Percentiles rank a stretch among this genome's conserved stretches.
phyloP scores from a whole-genome alignment of 2,113 vertebrate species.

The Hippocampus comes region DNA sequence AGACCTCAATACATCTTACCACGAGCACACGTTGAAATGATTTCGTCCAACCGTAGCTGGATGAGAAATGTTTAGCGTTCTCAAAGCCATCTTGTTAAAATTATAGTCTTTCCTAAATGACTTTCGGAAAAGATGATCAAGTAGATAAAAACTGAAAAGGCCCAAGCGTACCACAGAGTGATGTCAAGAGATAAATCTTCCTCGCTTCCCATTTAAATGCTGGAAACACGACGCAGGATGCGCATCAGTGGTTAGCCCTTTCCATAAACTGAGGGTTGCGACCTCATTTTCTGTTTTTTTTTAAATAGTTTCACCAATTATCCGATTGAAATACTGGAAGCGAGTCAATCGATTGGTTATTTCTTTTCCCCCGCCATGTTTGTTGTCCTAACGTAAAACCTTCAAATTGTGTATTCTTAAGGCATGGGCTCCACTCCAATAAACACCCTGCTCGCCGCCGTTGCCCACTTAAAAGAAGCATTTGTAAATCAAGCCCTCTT shows the following conservation, averaged over 20 bases:
- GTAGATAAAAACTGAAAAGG: neutral
- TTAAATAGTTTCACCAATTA: neutral
- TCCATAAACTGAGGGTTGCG: neutral
- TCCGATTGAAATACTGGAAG: neutral
- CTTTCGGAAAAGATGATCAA: constrained; percentile 3
- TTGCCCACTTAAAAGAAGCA: neutral
- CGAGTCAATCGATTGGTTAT: neutral
- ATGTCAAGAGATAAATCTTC: constrained; percentile 1
- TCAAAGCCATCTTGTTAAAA: constrained; percentile 3
- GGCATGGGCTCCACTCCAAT: neutral
- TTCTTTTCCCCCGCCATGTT: neutral
- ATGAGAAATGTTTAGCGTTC: neutral
- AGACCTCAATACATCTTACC: neutral
- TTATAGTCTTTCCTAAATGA: constrained; percentile 1
- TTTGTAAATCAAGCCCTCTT: neutral
- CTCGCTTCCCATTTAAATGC: neutral
- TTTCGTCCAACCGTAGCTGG: neutral
- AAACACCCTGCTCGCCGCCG: neutral
- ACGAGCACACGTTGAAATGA: neutral
- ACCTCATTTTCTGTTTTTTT: neutral
- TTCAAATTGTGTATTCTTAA: neutral
- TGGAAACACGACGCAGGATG: neutral
- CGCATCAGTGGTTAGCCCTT: neutral
- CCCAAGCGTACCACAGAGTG: neutral
- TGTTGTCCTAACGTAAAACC: neutral